These are phyloP conservation scores for Epizoanthus illoricatus DNA, from an alignment of 92 coral and sea anemone genomes.

Conservation along the genomic window DNA sequence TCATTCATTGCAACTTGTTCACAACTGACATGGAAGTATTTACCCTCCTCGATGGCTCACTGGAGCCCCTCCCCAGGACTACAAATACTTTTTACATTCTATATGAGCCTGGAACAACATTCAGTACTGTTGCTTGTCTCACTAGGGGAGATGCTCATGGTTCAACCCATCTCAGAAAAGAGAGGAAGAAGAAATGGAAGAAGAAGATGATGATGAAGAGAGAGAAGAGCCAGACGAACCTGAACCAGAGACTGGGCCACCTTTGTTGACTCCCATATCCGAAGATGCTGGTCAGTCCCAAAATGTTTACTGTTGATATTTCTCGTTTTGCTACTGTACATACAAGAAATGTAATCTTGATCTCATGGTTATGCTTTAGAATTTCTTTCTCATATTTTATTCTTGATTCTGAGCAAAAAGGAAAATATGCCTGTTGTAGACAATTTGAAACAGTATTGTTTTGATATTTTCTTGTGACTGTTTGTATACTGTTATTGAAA, in stretches of 20 bases:
- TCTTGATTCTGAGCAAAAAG: background rate
- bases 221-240: slow-evolving; percentile 99
- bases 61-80: too few relatives aligned
- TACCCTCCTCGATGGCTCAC: too few relatives aligned
- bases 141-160: slow-evolving; percentile 97
- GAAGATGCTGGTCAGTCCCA: slow-evolving; percentile 81
- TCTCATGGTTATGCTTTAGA: slow-evolving; percentile 1
- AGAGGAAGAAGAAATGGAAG: slow-evolving; percentile 97
- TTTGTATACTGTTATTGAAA: background rate
- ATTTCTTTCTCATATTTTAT: background rate
- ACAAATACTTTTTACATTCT: too few relatives aligned
- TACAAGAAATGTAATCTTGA: background rate
- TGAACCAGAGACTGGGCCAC: slow-evolving; percentile 98
- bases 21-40: too few relatives aligned
- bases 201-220: slow-evolving; percentile 98
- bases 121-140: background rate
- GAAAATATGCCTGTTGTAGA: too few relatives aligned
- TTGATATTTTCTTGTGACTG: background rate
- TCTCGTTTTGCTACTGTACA: background rate
- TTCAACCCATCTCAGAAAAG: slow-evolving; percentile 84
- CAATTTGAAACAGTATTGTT: background rate
- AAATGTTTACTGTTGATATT: background rate
- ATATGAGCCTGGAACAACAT: background rate
- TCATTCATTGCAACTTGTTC: too few relatives aligned
- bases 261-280: slow-evolving; percentile 92